phyloP scores from a whole-genome alignment of 2,888 invertebrate species.

The Altica lythri region DNA sequence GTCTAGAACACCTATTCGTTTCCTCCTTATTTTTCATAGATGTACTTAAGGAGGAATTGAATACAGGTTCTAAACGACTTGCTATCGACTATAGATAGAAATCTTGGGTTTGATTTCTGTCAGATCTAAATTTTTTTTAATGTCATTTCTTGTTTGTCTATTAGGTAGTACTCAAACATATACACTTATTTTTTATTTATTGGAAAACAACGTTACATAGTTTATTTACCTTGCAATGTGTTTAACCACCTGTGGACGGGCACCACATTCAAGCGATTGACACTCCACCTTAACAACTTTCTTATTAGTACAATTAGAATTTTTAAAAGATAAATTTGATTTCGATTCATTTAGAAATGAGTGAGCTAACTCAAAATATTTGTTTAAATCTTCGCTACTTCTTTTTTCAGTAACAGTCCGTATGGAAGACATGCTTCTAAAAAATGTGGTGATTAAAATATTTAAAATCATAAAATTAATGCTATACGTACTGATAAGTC shows the following conservation, averaged over 20 bases:
- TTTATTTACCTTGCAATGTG: slow-evolving; percentile 69
- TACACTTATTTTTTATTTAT: too few relatives aligned
- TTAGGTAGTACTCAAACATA: too few relatives aligned
- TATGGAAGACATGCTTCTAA: slow-evolving; percentile 43
- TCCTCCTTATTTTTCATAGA: too few relatives aligned
- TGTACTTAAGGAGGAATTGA: too few relatives aligned
- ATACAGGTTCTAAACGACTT: too few relatives aligned
- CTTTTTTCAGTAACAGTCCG: slow-evolving; percentile 32
- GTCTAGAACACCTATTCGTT: too few relatives aligned
- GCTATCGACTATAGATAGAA: too few relatives aligned
- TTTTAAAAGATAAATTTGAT: slow-evolving; percentile 69
- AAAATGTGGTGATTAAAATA: slow-evolving; percentile 28
- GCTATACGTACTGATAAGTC: slow-evolving; percentile 72
- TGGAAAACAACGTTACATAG: too few relatives aligned
- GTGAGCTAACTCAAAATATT: slow-evolving; percentile 67
- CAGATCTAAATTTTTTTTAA: too few relatives aligned
- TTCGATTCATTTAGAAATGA: slow-evolving; percentile 61
- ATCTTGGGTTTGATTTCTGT: too few relatives aligned
- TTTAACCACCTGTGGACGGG: slow-evolving; percentile 67
- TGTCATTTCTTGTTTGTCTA: too few relatives aligned
- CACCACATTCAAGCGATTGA: slow-evolving; percentile 71
- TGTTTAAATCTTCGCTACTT: slow-evolving; percentile 21
- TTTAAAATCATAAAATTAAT: too few relatives aligned
- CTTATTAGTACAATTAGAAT: slow-evolving; percentile 65
- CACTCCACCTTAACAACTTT: slow-evolving; percentile 72